Percentiles rank a stretch among this genome's conserved stretches.
phyloP scores from a whole-genome alignment of 2,113 vertebrate genomes.

The Silurus asotus region DNA sequence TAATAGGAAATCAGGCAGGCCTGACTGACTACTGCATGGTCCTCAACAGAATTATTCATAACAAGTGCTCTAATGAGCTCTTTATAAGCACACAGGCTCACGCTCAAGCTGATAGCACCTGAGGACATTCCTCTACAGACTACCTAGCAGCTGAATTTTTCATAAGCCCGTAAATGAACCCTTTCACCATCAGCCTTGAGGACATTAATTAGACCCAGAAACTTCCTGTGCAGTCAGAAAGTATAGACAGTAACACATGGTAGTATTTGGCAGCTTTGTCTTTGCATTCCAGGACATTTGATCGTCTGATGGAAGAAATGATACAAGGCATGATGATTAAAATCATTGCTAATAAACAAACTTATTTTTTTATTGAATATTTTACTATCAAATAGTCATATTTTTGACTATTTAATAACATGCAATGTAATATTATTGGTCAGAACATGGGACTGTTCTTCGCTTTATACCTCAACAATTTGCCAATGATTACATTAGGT shows the following conservation, averaged over 20 bases:
- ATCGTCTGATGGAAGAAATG: not conserved
- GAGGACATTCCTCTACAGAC: constrained; percentile 21
- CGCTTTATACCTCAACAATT: not conserved
- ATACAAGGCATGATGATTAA: not conserved
- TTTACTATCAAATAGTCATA: not conserved
- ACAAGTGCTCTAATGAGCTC: constrained; percentile 46
- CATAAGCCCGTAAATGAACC: constrained; percentile 38
- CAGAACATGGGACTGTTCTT: not conserved
- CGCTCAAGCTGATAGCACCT: constrained; percentile 30
- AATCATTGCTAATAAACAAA: not conserved
- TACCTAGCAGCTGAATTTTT: constrained; percentile 47
- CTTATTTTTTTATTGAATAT: not conserved
- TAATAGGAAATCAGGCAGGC: constrained; percentile 19
- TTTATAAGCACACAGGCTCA: constrained; percentile 20
- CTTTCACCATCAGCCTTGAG: constrained; percentile 32
- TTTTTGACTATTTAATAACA: not conserved
- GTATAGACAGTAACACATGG: constrained; percentile 3
- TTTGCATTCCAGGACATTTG: not conserved
- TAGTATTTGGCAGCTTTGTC: not conserved
- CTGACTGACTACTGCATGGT: constrained; percentile 25
- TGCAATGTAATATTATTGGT: not conserved
- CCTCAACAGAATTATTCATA: constrained; percentile 47
- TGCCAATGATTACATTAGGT: too few species aligned
- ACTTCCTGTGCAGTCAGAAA: not conserved
- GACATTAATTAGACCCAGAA: constrained; percentile 29